phyloP scores from a whole-genome alignment of 2,113 vertebrate species.

The Redunca redunca region DNA sequence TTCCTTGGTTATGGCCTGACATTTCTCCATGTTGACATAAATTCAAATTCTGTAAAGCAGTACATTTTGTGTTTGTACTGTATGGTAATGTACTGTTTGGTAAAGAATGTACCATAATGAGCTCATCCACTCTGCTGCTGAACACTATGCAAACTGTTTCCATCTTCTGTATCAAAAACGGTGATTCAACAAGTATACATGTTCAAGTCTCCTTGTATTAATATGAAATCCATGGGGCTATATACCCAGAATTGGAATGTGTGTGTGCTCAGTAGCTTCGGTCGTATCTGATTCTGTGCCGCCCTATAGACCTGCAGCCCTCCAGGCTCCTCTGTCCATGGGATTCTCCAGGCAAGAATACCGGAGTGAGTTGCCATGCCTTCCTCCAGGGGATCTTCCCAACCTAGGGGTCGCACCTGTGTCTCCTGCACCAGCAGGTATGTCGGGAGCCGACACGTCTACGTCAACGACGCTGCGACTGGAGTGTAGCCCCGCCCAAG shows the following conservation, averaged over 20 bases:
- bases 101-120: neutral
- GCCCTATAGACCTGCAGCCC: neutral
- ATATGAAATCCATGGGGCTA: neutral
- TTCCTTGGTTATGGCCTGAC: neutral
- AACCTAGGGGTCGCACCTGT: neutral
- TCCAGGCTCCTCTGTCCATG: neutral
- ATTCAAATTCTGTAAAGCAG: neutral
- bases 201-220: neutral
- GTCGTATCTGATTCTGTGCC: accelerated
- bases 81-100: neutral
- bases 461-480: no score
- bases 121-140: neutral
- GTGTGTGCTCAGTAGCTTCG: neutral
- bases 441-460: no score
- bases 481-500: no score
- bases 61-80: neutral
- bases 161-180: neutral
- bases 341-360: neutral
- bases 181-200: neutral
- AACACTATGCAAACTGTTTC: neutral
- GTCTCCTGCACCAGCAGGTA: neutral
- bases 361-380: accelerated
- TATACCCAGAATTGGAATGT: neutral
- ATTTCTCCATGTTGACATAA: neutral
- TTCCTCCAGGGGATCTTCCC: neutral